phyloP scores from a whole-genome alignment of 2,113 vertebrate species.

The Platycercus adscitus region DNA sequence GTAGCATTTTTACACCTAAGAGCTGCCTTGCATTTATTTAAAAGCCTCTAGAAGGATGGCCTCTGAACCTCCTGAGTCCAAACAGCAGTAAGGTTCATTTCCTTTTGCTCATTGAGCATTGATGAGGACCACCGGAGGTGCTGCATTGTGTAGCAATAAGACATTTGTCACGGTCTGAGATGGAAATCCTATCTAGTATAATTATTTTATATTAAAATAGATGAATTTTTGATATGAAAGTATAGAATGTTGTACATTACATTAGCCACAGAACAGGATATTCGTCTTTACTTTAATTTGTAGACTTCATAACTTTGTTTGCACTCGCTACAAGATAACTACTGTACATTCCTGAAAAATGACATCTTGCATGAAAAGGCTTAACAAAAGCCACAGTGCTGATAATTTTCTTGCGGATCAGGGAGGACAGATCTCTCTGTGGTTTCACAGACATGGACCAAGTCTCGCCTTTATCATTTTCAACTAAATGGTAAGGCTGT shows the following conservation, averaged over 20 bases:
- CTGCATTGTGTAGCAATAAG: not conserved
- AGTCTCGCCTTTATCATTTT: constrained; percentile 35
- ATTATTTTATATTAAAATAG: constrained; percentile 77
- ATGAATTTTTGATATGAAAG: constrained; percentile 68
- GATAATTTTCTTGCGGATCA: constrained; percentile 43
- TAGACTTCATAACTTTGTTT: constrained; percentile 65
- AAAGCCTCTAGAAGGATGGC: not conserved
- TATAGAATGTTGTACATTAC: constrained; percentile 46
- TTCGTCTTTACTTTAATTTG: constrained; percentile 67
- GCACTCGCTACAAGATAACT: constrained; percentile 54
- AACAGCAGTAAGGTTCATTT: not conserved
- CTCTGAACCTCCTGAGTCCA: not conserved
- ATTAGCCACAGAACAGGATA: constrained; percentile 52
- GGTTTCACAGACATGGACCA: constrained; percentile 14
- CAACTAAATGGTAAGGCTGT: not conserved
- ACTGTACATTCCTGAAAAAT: constrained; percentile 59
- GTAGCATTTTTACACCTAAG: not conserved
- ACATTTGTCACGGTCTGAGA: constrained; percentile 27
- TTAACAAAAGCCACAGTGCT: constrained; percentile 58
- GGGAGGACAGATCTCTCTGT: constrained; percentile 33
- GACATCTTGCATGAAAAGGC: constrained; percentile 48
- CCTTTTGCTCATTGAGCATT: not conserved
- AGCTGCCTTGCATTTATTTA: not conserved
- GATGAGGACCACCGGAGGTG: constrained; percentile 55
- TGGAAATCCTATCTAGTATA: constrained; percentile 64